These are phyloP conservation scores for Muscicapa striata DNA, from an alignment of 2,797 vertebrate genomes.

Conservation along the genomic window DNA sequence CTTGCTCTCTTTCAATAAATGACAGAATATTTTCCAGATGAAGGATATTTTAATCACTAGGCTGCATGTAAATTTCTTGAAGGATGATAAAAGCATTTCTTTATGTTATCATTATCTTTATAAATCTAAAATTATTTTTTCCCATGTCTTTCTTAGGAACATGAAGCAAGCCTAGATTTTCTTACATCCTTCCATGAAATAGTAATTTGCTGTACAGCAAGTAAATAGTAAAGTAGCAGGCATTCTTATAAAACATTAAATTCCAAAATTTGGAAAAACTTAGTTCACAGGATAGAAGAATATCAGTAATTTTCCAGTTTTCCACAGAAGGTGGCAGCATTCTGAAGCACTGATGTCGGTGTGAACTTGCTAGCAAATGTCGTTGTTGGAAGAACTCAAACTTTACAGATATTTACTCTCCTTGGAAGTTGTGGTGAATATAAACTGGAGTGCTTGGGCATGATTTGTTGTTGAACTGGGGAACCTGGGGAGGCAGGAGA, in stretches of 20 bases:
- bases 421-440: background rate
- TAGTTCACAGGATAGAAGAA: background rate
- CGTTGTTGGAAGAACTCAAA: background rate
- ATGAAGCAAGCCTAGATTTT: background rate
- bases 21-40: background rate
- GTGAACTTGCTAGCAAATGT: background rate
- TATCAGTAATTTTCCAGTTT: background rate
- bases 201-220: background rate
- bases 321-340: constrained; percentile 47
- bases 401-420: background rate
- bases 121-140: background rate
- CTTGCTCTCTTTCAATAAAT: background rate
- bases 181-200: background rate
- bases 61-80: background rate
- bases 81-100: background rate
- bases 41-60: background rate
- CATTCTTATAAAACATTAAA: background rate
- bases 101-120: background rate
- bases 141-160: background rate
- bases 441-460: background rate
- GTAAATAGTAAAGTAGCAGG: background rate
- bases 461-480: background rate
- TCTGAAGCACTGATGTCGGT: background rate
- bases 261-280: background rate
- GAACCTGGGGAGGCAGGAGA: background rate